A percentile compares a stretch with the other conserved stretches of the same genome.
These are phyloP conservation scores for Amblyjoppa proteus DNA, from an alignment of 2,888 invertebrate genomes.

Conservation along the genomic window DNA sequence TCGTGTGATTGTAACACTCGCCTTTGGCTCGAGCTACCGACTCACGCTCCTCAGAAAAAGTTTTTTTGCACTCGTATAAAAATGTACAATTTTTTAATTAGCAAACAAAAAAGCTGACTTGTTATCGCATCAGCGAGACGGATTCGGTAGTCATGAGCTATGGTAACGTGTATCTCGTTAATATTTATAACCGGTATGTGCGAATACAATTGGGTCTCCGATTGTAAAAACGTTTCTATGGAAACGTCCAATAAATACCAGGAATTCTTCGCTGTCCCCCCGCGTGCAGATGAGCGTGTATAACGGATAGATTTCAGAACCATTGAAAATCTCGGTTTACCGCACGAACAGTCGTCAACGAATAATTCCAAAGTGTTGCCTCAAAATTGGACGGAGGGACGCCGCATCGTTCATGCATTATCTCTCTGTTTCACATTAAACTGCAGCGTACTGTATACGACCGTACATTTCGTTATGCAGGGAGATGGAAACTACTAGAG, in stretches of 20 bases:
- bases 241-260: conserved; percentile 4
- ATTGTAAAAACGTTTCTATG: conserved; percentile 11
- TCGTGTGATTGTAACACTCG: too few relatives aligned
- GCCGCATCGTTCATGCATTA: conserved; percentile 40
- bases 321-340: conserved; percentile 51
- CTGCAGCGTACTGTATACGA: conserved; percentile 25
- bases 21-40: too few relatives aligned
- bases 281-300: conserved; percentile 19
- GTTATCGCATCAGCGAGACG: not conserved
- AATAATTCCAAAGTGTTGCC: conserved; percentile 49
- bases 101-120: too few relatives aligned
- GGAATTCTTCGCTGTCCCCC: not conserved
- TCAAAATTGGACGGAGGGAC: conserved; percentile 16
- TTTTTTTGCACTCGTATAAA: too few relatives aligned
- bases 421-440: conserved; percentile 57
- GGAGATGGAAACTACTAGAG: conserved; percentile 21
- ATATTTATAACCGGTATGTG: too few relatives aligned
- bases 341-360: conserved; percentile 32
- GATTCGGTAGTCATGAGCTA: not conserved
- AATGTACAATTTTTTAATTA: too few relatives aligned
- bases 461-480: conserved; percentile 10
- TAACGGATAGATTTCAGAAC: conserved; percentile 36
- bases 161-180: too few relatives aligned
- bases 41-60: too few relatives aligned
- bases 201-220: not conserved